Evolutionary conservation across 2,797 vertebrate genomes (phyloP).

Genomic region (Aratinga solstitialis): DNA sequence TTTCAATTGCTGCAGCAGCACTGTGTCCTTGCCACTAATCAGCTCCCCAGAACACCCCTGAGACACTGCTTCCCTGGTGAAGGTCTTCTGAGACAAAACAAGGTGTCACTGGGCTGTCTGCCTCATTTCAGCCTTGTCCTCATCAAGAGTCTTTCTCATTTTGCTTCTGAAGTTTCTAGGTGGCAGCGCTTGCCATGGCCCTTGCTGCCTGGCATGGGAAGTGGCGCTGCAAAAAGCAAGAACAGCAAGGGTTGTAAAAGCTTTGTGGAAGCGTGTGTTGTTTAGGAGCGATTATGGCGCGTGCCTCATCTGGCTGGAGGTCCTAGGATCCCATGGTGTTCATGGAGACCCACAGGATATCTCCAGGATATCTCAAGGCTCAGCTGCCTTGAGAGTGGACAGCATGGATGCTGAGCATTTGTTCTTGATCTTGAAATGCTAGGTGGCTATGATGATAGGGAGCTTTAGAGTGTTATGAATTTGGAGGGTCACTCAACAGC

Average conservation of each 20-base stretch:
- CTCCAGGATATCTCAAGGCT: background rate
- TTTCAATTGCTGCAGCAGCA: background rate
- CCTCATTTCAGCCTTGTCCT: background rate
- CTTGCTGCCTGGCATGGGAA: background rate
- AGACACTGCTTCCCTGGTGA: background rate
- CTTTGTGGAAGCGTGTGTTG: background rate
- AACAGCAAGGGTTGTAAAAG: background rate
- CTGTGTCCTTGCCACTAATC: background rate
- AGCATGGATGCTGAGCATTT: background rate
- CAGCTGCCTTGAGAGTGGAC: background rate
- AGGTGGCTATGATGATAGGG: fast-evolving
- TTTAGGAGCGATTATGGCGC: background rate
- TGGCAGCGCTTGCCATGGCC: background rate
- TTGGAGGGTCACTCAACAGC: background rate
- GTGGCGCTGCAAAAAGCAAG: background rate
- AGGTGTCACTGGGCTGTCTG: background rate
- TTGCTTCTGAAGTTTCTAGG: background rate
- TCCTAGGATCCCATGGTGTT: background rate
- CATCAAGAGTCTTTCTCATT: background rate
- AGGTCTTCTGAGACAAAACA: background rate
- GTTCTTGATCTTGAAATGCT: background rate
- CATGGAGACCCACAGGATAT: background rate
- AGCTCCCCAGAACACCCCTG: background rate
- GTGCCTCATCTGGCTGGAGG: background rate
- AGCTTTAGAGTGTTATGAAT: background rate